Evolutionary conservation across 2,797 vertebrate species (phyloP).

Genomic region (Cottoperca gobio): DNA sequence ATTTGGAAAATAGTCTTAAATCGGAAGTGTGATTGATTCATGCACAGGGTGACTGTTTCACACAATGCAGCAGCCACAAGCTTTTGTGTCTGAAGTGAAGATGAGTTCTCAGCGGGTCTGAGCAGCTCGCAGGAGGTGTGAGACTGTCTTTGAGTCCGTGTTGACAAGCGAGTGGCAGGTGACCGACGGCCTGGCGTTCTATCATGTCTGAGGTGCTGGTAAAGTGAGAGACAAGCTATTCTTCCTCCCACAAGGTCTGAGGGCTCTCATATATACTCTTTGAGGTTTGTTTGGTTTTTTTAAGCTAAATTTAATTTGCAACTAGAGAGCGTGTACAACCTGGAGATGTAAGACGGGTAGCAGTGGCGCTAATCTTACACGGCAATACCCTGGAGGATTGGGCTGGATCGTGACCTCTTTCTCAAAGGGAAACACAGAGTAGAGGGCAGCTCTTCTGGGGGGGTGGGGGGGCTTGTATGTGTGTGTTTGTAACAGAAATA

Average conservation of each 20-base stretch:
- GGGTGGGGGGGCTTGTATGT: neutral
- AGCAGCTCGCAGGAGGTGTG: conserved; percentile 31
- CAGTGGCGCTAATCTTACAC: neutral
- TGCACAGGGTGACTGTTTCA: conserved; percentile 25
- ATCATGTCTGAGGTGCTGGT: conserved; percentile 17
- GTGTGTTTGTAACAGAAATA: conserved; percentile 17
- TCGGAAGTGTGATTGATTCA: conserved; percentile 40
- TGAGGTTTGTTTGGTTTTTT: conserved; percentile 22
- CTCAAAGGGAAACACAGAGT: conserved; percentile 14
- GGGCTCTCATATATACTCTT: conserved; percentile 7
- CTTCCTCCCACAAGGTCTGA: neutral
- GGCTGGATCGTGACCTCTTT: conserved; percentile 22
- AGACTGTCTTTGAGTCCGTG: conserved; percentile 37
- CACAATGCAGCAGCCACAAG: conserved; percentile 22
- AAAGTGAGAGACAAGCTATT: conserved; percentile 11
- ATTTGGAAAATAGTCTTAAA: conserved; percentile 30
- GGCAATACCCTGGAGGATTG: conserved; percentile 11
- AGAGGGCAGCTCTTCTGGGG: conserved; percentile 21
- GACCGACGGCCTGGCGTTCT: conserved; percentile 22
- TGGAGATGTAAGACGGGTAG: neutral
- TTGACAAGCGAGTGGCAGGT: conserved; percentile 54
- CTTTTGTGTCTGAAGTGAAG: conserved; percentile 39
- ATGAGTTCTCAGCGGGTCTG: conserved; percentile 35
- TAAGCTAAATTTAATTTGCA: conserved; percentile 41
- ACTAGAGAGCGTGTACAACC: neutral